phyloP scores from a whole-genome alignment of 30 jellyfish, hydroid and myxozoan species.

The Turritopsis dohrnii region DNA sequence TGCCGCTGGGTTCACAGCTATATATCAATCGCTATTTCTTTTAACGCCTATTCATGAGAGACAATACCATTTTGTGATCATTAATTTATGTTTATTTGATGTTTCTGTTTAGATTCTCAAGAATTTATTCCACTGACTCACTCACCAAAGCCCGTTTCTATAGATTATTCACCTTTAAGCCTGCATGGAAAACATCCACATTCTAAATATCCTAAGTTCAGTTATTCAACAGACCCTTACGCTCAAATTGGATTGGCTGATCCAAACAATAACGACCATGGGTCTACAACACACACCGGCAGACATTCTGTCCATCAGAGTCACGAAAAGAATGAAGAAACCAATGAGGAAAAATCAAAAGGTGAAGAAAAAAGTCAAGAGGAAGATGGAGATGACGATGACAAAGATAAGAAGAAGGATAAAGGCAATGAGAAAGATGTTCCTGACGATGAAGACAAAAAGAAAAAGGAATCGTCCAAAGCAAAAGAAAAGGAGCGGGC shows the following conservation, averaged over 20 bases:
- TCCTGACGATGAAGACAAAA: neutral
- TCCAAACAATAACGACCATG: conserved; percentile 9
- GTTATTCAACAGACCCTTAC: conserved; percentile 25
- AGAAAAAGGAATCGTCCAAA: neutral
- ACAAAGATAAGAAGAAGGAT: conserved; percentile 1
- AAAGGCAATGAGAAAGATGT: neutral
- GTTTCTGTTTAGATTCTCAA: neutral
- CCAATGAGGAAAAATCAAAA: neutral
- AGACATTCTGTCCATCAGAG: conserved; percentile 8
- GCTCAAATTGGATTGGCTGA: conserved; percentile 36
- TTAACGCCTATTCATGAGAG: too few relatives aligned
- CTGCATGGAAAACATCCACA: neutral
- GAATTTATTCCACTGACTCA: neutral
- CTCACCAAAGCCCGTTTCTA: neutral
- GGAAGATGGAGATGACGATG: neutral
- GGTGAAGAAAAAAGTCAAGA: conserved; percentile 10
- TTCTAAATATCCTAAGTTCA: neutral
- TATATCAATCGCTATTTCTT: too few relatives aligned
- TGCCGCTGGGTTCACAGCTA: too few relatives aligned
- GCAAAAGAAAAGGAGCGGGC: neutral
- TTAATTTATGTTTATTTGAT: too few relatives aligned
- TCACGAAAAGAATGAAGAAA: neutral
- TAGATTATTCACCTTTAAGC: neutral
- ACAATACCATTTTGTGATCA: too few relatives aligned
- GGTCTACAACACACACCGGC: neutral